Percentiles rank a stretch among this genome's conserved stretches.
phyloP scores from a whole-genome alignment of 2,797 vertebrate species.

The Fistularia commersonii region DNA sequence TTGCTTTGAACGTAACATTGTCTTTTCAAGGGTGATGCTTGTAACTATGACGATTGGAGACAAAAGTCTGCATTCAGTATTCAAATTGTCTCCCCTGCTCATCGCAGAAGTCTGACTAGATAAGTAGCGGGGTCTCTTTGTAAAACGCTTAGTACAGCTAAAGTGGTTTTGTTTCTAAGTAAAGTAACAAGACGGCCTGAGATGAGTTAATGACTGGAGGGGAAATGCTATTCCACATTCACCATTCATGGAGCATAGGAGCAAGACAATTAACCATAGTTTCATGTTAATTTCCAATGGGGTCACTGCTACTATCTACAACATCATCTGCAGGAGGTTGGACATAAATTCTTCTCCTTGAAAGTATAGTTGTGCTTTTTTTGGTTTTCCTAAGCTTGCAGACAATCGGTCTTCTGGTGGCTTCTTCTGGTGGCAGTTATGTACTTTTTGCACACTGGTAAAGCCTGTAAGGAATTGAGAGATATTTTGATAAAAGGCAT shows the following conservation, averaged over 20 bases:
- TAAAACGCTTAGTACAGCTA: slow-evolving; percentile 1
- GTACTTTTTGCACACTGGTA: slow-evolving; percentile 8
- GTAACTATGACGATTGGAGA: too few relatives aligned
- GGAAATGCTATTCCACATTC: slow-evolving; percentile 1
- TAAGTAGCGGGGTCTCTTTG: not conserved
- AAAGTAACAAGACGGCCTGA: too few relatives aligned
- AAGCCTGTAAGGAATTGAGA: slow-evolving; percentile 3
- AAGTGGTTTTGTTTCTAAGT: not conserved
- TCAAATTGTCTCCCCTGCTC: too few relatives aligned
- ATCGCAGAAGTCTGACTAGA: not conserved
- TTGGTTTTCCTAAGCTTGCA: not conserved
- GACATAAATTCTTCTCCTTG: slow-evolving; percentile 1
- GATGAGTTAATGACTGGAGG: not conserved
- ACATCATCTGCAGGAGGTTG: not conserved
- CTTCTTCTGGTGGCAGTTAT: slow-evolving; percentile 6
- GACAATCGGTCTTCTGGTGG: slow-evolving; percentile 6
- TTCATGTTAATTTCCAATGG: slow-evolving; percentile 4
- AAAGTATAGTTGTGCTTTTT: not conserved
- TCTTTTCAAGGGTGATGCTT: too few relatives aligned
- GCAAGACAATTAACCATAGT: slow-evolving; percentile 11
- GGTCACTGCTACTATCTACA: slow-evolving; percentile 5
- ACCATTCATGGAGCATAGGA: slow-evolving; percentile 3
- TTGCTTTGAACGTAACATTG: too few relatives aligned
- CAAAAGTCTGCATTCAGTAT: too few relatives aligned
- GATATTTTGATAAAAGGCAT: slow-evolving; percentile 4